Conservation (phyloP, 1,140 invertebrate species). For the Drosophila nigrodunni region DNA sequence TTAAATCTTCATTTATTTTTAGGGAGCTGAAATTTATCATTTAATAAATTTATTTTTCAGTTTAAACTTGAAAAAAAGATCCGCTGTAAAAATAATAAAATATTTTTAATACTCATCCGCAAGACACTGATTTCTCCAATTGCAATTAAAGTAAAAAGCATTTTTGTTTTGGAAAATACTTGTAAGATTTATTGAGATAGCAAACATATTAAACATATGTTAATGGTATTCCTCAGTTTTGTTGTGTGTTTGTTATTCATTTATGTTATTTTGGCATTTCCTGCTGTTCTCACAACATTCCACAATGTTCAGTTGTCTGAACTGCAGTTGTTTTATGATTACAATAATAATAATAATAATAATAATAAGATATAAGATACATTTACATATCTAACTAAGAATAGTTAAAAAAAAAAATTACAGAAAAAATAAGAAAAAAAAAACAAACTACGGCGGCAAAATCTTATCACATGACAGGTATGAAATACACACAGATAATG, state of each 20-base stretch:
- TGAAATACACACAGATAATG: constrained; percentile 41
- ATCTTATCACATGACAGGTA: constrained; percentile 50
- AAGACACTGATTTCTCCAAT: no score
- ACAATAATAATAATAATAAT: neutral
- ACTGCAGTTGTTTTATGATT: constrained; percentile 6
- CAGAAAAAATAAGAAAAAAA: constrained; percentile 28
- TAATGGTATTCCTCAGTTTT: constrained; percentile 1
- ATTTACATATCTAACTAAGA: constrained; percentile 33
- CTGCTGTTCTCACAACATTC: constrained; percentile 29
- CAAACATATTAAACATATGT: constrained; percentile 22
- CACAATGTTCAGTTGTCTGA: constrained; percentile 17
- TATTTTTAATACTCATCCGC: no score
- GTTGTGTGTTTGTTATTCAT: constrained; percentile 19
- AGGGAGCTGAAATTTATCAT: no score
- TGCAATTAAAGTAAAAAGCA: neutral
- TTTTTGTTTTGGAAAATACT: constrained; percentile 24
- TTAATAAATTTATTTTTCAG: no score
- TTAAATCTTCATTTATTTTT: no score
- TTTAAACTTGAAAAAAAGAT: no score
- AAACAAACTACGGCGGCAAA: constrained; percentile 39
- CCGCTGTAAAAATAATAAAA: no score
- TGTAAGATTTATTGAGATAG: constrained; percentile 44
- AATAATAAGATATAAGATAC: constrained; percentile 19
- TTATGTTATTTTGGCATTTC: constrained; percentile 38
- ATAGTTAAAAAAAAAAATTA: constrained; percentile 20